Evolutionary conservation across 2,113 vertebrate species (phyloP).

Genomic region (Microcebus tavaratra): DNA sequence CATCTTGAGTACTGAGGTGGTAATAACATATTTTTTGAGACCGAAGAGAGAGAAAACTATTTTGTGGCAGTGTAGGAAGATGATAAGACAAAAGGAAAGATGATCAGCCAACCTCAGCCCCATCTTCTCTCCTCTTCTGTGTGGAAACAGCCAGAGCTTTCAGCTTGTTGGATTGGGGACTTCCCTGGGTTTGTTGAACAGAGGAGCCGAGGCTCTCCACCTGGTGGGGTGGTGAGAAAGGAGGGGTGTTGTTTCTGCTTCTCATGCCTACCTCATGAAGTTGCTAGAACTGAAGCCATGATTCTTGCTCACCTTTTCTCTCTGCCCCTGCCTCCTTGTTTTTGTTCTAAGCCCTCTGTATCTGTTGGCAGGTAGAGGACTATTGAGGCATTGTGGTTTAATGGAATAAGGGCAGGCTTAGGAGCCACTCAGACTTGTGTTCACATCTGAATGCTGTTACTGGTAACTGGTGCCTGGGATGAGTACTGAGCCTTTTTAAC

Average conservation of each 20-base stretch:
- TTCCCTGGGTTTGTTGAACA: background rate
- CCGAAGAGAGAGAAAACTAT: background rate
- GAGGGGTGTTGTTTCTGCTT: background rate
- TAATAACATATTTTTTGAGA: background rate
- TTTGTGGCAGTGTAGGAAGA: background rate
- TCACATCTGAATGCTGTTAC: background rate
- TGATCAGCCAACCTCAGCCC: background rate
- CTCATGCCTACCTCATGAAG: fast-evolving
- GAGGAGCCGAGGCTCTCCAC: background rate
- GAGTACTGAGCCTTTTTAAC: background rate
- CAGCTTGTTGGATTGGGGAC: too few species aligned
- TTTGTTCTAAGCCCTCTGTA: background rate
- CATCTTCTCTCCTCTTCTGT: background rate
- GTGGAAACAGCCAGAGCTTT: background rate
- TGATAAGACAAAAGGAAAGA: background rate
- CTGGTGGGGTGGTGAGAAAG: background rate
- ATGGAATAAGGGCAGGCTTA: background rate
- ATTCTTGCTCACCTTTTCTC: background rate
- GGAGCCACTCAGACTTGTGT: background rate
- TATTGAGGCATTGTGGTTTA: background rate
- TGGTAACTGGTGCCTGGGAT: background rate
- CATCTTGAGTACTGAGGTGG: background rate
- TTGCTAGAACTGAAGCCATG: background rate
- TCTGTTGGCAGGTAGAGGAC: background rate
- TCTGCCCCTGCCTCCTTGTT: background rate